Base-by-base conservation (phyloP, 2,113 vertebrate genomes). In the Aix galericulata region DNA sequence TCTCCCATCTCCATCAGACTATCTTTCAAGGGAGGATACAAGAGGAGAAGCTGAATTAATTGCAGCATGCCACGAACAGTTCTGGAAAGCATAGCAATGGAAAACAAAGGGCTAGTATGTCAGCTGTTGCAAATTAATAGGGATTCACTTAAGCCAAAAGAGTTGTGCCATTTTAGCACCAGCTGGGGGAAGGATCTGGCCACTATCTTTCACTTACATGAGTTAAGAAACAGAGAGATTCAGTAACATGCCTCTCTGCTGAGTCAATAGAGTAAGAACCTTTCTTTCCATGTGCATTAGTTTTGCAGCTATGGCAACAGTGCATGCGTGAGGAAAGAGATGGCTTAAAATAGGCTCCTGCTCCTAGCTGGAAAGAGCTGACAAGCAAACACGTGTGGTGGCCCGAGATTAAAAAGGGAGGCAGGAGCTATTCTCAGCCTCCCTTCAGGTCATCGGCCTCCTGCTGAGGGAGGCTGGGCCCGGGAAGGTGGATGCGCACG, bases 291-390 rank as follows among this genome's bases (percentile, higher is more conserved):
- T 83, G 79, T 94, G 63, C 80, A 68, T 52, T 71, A 59, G 92
- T 83, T 86, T 91, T 88, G 87, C 82, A 89, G 75, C 86, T 48
- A 92, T 91, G 73, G 85, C 84, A 95, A 95, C 84, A 60, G 60
- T 67, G 82, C 44, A 56, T 69, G 60, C 42, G 58, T 60, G 90
- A 94, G 94, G 86, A 64, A 40, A 91, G 68, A 88, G 29, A 59
- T 56, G 1, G 60, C 95, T 96, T 69, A 96, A 96, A 97, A 97
- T 94, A 97, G 94, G 89, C 55, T 69, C 64, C 48, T 91, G 95
- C 94, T 97, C 79, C 92, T 72, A 59, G 93, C 77, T 95, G 91
- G 95, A 42, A 89, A 93, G 80, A 72, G 82, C 88, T 92, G 73
- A 77, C 52, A 87, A 87, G 88, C 58, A 59, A 93, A 94, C 59